Evolutionary conservation across 1,140 invertebrate species (phyloP).

Genomic region (Delia radicum): DNA sequence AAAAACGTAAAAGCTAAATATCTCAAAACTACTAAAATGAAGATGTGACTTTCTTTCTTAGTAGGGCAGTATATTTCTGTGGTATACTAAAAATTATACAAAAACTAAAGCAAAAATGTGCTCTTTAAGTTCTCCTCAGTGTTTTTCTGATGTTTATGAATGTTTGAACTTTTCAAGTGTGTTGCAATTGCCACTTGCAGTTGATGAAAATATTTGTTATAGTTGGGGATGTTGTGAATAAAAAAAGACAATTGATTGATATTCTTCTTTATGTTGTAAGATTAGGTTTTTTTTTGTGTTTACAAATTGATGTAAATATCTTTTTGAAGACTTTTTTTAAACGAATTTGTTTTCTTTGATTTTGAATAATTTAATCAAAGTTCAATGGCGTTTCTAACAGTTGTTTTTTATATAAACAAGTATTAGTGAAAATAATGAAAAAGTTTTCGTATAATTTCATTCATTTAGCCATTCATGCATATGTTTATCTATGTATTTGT

Average conservation of each 20-base stretch:
- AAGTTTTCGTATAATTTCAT: neutral
- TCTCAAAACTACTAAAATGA: too few relatives aligned
- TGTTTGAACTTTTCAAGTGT: neutral
- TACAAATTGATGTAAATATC: too few relatives aligned
- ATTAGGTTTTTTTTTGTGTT: neutral
- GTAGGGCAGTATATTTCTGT: too few relatives aligned
- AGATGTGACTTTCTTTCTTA: too few relatives aligned
- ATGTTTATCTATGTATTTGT: neutral
- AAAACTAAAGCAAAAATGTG: too few relatives aligned
- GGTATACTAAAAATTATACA: too few relatives aligned
- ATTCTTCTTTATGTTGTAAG: neutral
- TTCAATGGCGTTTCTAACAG: neutral
- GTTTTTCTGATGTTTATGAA: neutral
- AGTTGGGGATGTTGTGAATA: neutral
- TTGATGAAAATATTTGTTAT: neutral
- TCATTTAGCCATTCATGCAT: neutral
- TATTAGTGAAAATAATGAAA: neutral
- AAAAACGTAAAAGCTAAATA: too few relatives aligned
- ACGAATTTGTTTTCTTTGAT: neutral
- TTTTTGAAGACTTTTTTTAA: too few relatives aligned
- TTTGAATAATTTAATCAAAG: neutral
- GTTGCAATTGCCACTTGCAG: conserved; percentile 1
- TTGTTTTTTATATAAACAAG: too few relatives aligned
- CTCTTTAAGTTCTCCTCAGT: too few relatives aligned
- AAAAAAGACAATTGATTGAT: neutral